Base-by-base conservation (phyloP, 2,113 vertebrate species). In the Octodon degus region DNA sequence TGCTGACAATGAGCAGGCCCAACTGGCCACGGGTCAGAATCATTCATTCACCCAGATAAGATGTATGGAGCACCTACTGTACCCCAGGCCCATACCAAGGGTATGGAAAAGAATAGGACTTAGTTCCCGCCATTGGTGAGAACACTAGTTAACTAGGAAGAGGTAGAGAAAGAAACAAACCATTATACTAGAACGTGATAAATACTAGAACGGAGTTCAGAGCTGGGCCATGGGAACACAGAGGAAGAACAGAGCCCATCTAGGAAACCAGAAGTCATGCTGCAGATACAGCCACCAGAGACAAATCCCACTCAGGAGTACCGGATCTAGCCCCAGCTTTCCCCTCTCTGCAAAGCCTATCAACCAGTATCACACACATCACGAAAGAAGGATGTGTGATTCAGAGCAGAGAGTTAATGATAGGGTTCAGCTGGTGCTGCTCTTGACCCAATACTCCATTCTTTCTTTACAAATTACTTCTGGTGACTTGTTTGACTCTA, bases 1-100 rank as follows among this genome's bases (percentile, higher is more conserved):
- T 96, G 91, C 80, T 97, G 89, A 92, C 85, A 92, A 83, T 0
- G 9, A 92, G 79, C 0, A 1, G 40, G 58, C 94, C 95, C 62
- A 55, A 72, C 43, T 70, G 40, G 77, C 60, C 84, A 91, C 79
- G 94, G 88, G 90, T 82, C 88, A 79, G 68, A 93, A 27, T 95
- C 91, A 91, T 84, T 97, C 85, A 86, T 95, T 96, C 60, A 92
- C 67, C 74, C 62, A 34, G 27, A 60, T 93, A 77, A 90, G 83
- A 68, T 84, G 27, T 76, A 68, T 53, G 27, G 27, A 84, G 43
- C 22, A 9, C 87, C 87, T 93, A 82, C 95, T 82, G 22, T 74
- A 67, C 53, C 55, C 91, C 40, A 79, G 43, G 74, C 74, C 68
- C 10, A 0, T 65, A 58, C 67, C 74, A 10, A 80, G 30, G 74